These are phyloP conservation scores for Plusia festucae DNA, from an alignment of 2,888 invertebrate species.

Conservation along the genomic window DNA sequence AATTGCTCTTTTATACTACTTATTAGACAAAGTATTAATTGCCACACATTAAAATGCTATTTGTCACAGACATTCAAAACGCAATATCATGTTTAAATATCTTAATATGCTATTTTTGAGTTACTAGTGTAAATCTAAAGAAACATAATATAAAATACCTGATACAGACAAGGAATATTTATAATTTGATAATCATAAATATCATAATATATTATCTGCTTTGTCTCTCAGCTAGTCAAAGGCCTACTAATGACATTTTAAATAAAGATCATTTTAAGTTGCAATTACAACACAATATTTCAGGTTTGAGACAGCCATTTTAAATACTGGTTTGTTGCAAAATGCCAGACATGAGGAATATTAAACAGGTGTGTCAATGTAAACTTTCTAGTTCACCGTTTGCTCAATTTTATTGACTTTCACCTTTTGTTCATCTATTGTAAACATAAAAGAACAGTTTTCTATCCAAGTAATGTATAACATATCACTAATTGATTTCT, in stretches of 20 bases:
- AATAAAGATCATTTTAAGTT: background rate
- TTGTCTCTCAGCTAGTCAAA: no score
- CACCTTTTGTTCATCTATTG: conserved; percentile 10
- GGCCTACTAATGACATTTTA: no score
- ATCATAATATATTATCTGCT: no score
- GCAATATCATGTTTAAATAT: no score
- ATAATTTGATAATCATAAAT: no score
- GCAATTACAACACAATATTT: background rate
- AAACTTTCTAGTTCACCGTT: conserved; percentile 39
- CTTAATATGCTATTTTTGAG: no score
- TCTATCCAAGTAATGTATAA: background rate
- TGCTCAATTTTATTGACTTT: conserved; percentile 35
- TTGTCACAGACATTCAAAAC: no score
- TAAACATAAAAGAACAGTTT: background rate
- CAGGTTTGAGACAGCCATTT: background rate
- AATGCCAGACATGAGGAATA: conserved; percentile 14
- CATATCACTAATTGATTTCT: background rate
- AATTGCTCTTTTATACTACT: background rate
- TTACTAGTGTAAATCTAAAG: no score
- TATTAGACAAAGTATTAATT: background rate
- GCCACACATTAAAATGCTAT: no score
- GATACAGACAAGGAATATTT: no score
- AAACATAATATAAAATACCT: no score
- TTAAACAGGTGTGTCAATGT: conserved; percentile 23
- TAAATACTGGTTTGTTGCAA: conserved; percentile 7